A percentile compares a stretch with the other conserved stretches of the same genome.
Evolutionary conservation across 2,113 vertebrate species (phyloP).

Genomic region (Marcusenius ussheri): DNA sequence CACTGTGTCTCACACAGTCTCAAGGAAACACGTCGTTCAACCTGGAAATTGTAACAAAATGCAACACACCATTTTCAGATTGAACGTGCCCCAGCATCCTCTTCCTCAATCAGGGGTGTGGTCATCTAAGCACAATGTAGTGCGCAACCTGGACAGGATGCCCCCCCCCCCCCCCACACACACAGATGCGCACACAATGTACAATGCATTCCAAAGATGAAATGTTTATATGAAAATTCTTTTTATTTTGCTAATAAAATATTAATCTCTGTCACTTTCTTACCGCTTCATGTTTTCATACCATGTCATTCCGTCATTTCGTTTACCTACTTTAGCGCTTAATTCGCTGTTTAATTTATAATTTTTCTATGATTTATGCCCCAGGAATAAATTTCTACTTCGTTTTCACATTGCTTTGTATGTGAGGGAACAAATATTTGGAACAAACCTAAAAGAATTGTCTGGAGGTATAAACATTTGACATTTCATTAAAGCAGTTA

Average conservation of each 20-base stretch:
- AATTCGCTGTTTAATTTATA: neutral
- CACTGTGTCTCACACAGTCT: no score
- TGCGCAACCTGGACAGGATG: neutral
- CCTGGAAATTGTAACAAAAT: no score
- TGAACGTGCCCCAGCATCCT: no score
- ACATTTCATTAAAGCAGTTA: conserved; percentile 4
- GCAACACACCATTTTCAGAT: no score
- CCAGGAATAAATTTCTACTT: neutral
- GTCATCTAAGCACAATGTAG: neutral
- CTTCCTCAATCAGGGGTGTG: neutral
- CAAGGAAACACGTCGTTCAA: no score
- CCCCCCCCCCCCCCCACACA: neutral
- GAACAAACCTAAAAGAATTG: neutral
- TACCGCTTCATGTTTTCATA: neutral
- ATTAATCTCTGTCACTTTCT: neutral
- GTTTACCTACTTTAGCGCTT: neutral
- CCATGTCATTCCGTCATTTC: neutral
- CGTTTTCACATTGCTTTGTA: neutral
- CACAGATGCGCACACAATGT: neutral
- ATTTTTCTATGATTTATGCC: neutral
- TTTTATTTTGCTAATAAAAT: neutral
- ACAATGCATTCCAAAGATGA: neutral
- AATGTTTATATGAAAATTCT: neutral
- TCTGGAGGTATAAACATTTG: conserved; percentile 8
- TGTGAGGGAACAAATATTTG: neutral